Conservation (phyloP, 2,113 vertebrate species). For the Oncorhynchus nerka region DNA sequence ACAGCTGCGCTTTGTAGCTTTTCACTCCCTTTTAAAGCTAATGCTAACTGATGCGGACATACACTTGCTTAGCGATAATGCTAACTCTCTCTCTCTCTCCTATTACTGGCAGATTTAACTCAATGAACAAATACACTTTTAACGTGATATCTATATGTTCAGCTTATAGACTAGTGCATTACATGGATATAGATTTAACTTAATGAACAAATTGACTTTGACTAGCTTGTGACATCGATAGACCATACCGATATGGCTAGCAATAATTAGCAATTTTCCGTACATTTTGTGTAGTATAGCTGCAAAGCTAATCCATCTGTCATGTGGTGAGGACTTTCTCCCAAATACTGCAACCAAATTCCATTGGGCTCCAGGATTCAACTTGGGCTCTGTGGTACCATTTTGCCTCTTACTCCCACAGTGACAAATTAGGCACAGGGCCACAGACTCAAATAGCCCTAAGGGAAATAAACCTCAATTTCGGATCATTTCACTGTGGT, state of each 20-base stretch:
- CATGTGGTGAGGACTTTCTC: constrained; percentile 1
- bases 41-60: constrained; percentile 11
- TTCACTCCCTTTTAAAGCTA: constrained; percentile 16
- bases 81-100: not conserved
- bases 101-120: not conserved
- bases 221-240: not conserved
- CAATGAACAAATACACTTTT: not conserved
- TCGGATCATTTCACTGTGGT: constrained; percentile 46
- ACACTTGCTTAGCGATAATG: not conserved
- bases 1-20: constrained; percentile 12
- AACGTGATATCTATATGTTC: not conserved
- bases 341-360: constrained; percentile 16
- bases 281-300: not conserved
- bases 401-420: constrained; percentile 28
- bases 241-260: not conserved
- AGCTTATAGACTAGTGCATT: no score
- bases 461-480: constrained; percentile 37
- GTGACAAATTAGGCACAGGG: constrained; percentile 21
- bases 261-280: not conserved
- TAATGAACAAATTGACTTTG: not conserved
- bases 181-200: no score
- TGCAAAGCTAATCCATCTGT: constrained; percentile 8
- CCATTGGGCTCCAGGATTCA: not conserved
- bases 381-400: not conserved
- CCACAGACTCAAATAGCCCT: constrained; percentile 10